Percentiles rank a stretch among this genome's conserved stretches.
Evolutionary conservation across 1,140 invertebrate species (phyloP).

Genomic region (Rhizoglyphus robini): DNA sequence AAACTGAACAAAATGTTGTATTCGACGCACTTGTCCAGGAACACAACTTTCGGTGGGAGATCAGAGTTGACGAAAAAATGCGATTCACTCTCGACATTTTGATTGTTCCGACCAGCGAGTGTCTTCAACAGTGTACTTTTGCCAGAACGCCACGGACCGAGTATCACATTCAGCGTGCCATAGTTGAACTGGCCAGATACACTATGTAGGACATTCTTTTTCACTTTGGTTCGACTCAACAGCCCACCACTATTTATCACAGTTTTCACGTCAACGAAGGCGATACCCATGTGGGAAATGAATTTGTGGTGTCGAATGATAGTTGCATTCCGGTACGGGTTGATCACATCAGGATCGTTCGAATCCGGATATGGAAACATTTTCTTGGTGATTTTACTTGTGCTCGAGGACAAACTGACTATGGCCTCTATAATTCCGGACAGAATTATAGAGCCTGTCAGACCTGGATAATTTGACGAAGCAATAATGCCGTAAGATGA

Average conservation of each 20-base stretch:
- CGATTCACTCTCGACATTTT: neutral
- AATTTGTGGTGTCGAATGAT: neutral
- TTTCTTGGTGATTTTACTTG: too few relatives aligned
- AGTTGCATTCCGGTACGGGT: neutral
- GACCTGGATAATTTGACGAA: too few relatives aligned
- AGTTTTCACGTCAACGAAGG: conserved; percentile 2
- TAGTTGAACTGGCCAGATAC: conserved; percentile 4
- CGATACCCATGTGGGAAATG: conserved; percentile 5
- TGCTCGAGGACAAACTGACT: too few relatives aligned
- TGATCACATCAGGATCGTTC: neutral
- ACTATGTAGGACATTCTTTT: neutral
- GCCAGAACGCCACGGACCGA: conserved; percentile 28
- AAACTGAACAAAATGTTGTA: conserved; percentile 3
- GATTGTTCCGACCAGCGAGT: conserved; percentile 10
- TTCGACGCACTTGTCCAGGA: neutral
- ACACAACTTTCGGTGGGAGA: neutral
- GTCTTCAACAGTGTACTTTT: conserved; percentile 26
- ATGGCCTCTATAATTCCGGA: too few relatives aligned
- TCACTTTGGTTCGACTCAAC: neutral
- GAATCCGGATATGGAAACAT: too few relatives aligned
- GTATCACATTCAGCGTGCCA: conserved; percentile 8
- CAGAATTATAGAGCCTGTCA: too few relatives aligned
- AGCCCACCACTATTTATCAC: neutral
- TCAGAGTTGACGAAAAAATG: neutral
- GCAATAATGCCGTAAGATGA: too few relatives aligned